Base-by-base conservation (phyloP, 1,140 invertebrate genomes). In the Gryllus bimaculatus region DNA sequence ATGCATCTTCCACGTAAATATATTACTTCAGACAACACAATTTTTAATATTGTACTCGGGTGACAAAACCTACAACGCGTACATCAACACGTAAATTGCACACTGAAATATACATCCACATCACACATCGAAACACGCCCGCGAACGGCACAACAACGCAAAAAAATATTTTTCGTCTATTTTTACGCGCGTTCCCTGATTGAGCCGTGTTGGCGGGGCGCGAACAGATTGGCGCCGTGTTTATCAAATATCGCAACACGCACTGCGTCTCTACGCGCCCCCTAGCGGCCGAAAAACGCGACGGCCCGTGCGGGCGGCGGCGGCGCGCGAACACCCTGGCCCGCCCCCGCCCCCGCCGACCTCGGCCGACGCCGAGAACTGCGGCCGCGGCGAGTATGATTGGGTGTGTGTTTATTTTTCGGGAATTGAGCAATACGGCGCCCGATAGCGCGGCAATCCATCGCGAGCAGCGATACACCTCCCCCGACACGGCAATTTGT, bases 391-490 rank as follows among this genome's bases (percentile, higher is more conserved):
- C 54, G 54, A 66, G 54, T 66, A 66, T 66, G 54, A 66, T 66
- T 66, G 54, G 54, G 54, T 66, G 54, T 66, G 54, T 66, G 54
- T 66, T 66, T 66, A 66, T 66, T 66, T 66, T 66, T 66, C 54
- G 54, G 54, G 54, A 66, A 66, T 66, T 66, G 54, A 66, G 54
- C 54, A 66, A 66, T 66, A 66, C 54, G 10, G 54, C 54, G 2
- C 7, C 54, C 18, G 54, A 66, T 66, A 66, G 54, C 54, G 18
- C 54, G 18, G 54, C 54, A 66, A 66, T 66, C 54, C 54, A 66
- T 66, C 54, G 10, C 54, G 54, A 39, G 10, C 54, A 66, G 54
- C 54, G 54, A 66, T 66, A 66, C 54, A 66, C 54, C 54, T 66
- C 54, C 54, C 54, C 54, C 54, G 26, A 66, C 18, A 66, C 54